Base-by-base conservation (phyloP, 2,113 vertebrate species). In the Pelusios castaneus region DNA sequence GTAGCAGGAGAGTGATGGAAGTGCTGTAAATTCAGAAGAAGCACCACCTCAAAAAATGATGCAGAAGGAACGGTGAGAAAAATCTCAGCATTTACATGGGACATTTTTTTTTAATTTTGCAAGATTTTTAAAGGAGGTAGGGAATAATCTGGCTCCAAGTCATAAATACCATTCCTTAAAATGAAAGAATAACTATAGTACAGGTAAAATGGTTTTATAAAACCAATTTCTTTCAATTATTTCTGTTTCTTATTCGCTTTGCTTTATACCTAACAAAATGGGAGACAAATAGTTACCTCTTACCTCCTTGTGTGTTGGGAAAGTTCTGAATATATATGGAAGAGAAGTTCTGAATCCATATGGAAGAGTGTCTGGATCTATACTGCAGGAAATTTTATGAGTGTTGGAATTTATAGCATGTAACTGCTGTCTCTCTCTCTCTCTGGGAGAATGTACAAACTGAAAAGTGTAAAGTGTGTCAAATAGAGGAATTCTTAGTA, bases 1-100 rank as follows among this genome's bases (percentile, higher is more conserved):
- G 2, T 45, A 2, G 27, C 0, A 0, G 19, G 3, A 11, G 24
- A 0, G 0, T 27, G 34, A 31, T 38, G 43, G 43, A 10, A 70
- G 51, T 52, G 27, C 41, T 45, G n/a, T 0, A 0, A 25, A 31
- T 21, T 31, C 34, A 22, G 63, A 80, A 25, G n/a, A 60, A 87
- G 63, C 27, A 56, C 85, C 38, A 27, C 47, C 75, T 41, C 25
- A 24, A 76, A 24, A 47, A 58, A 80, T 38, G 34, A 83, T 78
- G 54, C 22, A 54, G 75, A 70, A 49, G 83, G 76, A 83, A 52
- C 10, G 0, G 1, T 29, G 49, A 45, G 41, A 45, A 76, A 76
- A 76, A 22, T 27, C 25, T 43, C 12, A 10, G 38, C 22, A 22
- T 6, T 11, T 45, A 79, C 54, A 34, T 79, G 58, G 52, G 38